Base-by-base conservation (phyloP, 2,888 invertebrate species). In the Lepidocyrtoides sp. region DNA sequence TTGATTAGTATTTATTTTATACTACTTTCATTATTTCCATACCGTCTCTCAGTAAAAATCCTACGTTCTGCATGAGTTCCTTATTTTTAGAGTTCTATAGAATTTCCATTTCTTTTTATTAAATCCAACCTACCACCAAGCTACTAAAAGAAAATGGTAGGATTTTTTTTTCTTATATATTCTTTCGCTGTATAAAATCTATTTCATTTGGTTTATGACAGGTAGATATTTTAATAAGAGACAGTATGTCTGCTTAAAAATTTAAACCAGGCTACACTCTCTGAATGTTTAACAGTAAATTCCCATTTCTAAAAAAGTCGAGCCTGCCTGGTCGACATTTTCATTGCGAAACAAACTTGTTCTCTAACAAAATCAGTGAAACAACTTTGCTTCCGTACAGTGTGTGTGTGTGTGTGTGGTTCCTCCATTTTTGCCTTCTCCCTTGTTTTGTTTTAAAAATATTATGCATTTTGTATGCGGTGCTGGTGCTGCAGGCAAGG, bases 401-500 rank as follows among this genome's bases (percentile, higher is more conserved):
- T 36, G 36, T 36, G 36, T 36, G 36, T 36, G 36, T 36, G 36
- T 36, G 7, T 36, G 36, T 48, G 48, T 48, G 12, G 12, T 12
- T 10, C 12, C 48, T 48, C 3, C 5, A 17, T 1, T 12, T 51
- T 57, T 23, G 20, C 57, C 17, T 57, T 7, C 23, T n/a, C 5
- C 20, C 57, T 23, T 57, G 57, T 23, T 57, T 57, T 23, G 20
- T 57, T 23, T 57, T 48, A 23, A 57, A 57, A 57, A 57, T 57
- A 57, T 57, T 23, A 23, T 57, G 20, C 57, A 57, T 51, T 84
- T 32, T 51, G 54, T 54, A 84, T 72, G 84, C 69, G 36, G 8
- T 72, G 36, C 26, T 85, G 26, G 75, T 69, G 69, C 81, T 82
- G 60, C 44, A 36, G 75, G 83, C 60, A 44, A 89, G 44, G 54